phyloP scores from a whole-genome alignment of 2,797 vertebrate species.

The Poecilia wingei region DNA sequence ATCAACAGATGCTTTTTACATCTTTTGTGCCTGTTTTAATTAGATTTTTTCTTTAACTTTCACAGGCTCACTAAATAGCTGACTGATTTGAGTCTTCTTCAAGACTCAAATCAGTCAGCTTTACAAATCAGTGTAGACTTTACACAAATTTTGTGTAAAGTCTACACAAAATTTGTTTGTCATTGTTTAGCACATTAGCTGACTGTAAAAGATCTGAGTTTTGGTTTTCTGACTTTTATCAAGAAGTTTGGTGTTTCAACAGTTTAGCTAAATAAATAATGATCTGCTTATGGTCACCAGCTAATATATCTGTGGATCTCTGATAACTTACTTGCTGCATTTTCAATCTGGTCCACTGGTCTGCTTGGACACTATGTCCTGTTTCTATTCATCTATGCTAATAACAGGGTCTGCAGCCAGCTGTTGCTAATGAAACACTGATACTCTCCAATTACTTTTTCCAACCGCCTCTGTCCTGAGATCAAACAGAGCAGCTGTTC shows the following conservation, averaged over 20 bases:
- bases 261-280: background rate
- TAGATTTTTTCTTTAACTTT: background rate
- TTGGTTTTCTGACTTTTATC: background rate
- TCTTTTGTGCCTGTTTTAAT: background rate
- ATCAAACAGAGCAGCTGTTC: conserved; percentile 40
- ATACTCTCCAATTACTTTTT: conserved; percentile 33
- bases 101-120: too few species aligned
- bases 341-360: background rate
- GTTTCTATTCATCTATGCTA: background rate
- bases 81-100: background rate
- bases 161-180: background rate
- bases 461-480: conserved; percentile 4
- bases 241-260: background rate
- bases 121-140: too few species aligned
- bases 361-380: background rate
- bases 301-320: background rate
- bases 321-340: conserved; percentile 4
- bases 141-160: too few species aligned
- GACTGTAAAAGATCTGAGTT: background rate
- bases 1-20: background rate
- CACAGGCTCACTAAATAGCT: background rate
- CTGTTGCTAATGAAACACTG: conserved; percentile 44
- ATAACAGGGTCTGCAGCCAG: conserved; percentile 17
- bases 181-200: background rate
- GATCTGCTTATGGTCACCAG: background rate